Conservation (phyloP, 2,888 invertebrate species). For the Drosophila tanythrix region DNA sequence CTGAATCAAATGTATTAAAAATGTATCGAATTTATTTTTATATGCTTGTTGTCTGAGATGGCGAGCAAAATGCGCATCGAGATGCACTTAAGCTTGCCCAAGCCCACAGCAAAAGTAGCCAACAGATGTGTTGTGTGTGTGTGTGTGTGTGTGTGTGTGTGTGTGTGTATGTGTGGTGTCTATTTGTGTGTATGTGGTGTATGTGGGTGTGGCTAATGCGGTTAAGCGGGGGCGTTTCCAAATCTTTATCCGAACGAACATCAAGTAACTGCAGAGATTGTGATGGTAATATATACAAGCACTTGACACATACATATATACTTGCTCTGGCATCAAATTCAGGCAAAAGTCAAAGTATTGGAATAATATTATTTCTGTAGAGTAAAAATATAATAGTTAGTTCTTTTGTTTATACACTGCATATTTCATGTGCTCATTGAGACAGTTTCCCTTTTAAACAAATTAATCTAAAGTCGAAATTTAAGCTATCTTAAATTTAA, state of each 20-base stretch:
- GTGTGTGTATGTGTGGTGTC: constrained; percentile 21
- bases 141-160: constrained; percentile 12
- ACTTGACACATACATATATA: constrained; percentile 8
- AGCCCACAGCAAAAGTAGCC: constrained; percentile 20
- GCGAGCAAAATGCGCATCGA: constrained; percentile 35
- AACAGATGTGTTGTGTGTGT: constrained; percentile 5
- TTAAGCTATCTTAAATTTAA: not conserved
- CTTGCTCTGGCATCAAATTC: constrained; percentile 21
- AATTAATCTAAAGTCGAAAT: not conserved
- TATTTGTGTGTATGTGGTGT: not conserved
- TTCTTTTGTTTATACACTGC: not conserved
- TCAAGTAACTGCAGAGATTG: constrained; percentile 1
- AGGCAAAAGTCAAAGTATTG: constrained; percentile 6
- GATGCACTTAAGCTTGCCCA: constrained; percentile 70
- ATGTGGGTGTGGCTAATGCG: constrained; percentile 36
- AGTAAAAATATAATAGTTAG: not conserved
- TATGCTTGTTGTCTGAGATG: constrained; percentile 33
- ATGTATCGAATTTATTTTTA: constrained; percentile 76
- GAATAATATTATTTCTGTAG: not conserved
- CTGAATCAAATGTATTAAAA: constrained; percentile 68
- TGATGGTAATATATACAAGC: not conserved
- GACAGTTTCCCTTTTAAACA: not conserved
- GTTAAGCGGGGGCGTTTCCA: constrained; percentile 14
- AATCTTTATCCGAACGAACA: constrained; percentile 19
- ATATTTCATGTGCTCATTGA: not conserved